Evolutionary conservation across 1,140 invertebrate species (phyloP).

Genomic region (Saxidomus purpurata): DNA sequence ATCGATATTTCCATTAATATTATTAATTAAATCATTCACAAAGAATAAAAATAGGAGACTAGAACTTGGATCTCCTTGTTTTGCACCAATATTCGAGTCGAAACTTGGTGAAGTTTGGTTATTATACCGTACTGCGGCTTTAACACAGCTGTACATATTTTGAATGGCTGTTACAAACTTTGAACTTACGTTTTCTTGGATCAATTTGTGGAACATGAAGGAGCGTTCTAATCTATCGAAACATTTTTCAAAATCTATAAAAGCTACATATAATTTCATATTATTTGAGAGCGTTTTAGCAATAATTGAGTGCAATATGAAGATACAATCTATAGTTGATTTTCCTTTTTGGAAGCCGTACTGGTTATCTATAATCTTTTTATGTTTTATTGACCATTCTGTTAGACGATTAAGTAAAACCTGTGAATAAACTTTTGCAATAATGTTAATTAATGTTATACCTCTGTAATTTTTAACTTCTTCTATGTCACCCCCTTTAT

Average conservation of each 20-base stretch:
- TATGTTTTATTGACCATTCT: slow-evolving; percentile 29
- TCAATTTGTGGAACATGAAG: too few relatives aligned
- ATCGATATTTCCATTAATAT: too few relatives aligned
- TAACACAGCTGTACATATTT: too few relatives aligned
- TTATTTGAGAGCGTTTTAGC: slow-evolving; percentile 8
- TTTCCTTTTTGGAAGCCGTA: slow-evolving; percentile 13
- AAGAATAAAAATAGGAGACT: slow-evolving; percentile 20
- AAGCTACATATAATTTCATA: slow-evolving; percentile 36
- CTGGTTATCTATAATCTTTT: slow-evolving; percentile 11
- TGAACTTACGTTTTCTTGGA: slow-evolving; percentile 20
- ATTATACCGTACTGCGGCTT: slow-evolving; percentile 1
- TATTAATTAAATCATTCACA: too few relatives aligned
- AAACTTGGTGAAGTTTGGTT: not conserved
- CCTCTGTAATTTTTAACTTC: slow-evolving; percentile 37
- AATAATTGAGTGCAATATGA: slow-evolving; percentile 46
- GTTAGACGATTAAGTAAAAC: slow-evolving; percentile 38
- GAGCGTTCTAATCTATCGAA: slow-evolving; percentile 44
- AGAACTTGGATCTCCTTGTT: slow-evolving; percentile 27
- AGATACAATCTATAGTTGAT: slow-evolving; percentile 42
- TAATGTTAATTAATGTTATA: slow-evolving; percentile 37
- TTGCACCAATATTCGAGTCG: not conserved
- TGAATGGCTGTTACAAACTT: not conserved
- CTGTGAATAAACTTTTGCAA: slow-evolving; percentile 23
- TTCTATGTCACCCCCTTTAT: slow-evolving; percentile 7
- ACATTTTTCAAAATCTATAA: too few relatives aligned